Percentiles rank a stretch among this genome's conserved stretches.
phyloP scores from a whole-genome alignment of 2,888 invertebrate genomes.

The Crossocerus cetratus region DNA sequence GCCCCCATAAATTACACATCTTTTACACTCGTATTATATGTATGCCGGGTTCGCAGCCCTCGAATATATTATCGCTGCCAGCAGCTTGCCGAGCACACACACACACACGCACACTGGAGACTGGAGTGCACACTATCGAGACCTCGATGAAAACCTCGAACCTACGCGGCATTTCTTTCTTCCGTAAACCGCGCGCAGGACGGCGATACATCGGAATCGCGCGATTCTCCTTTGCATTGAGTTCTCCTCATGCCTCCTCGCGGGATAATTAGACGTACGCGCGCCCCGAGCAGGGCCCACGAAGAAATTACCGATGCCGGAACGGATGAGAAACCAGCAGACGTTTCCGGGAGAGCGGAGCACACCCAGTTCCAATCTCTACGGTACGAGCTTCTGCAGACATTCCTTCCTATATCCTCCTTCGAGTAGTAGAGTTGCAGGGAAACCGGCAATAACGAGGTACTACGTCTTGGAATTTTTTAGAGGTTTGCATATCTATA shows the following conservation, averaged over 20 bases:
- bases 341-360: slow-evolving; percentile 23
- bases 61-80: no score
- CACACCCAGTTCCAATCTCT: no score
- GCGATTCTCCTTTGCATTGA: slow-evolving; percentile 19
- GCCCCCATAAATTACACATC: slow-evolving; percentile 22
- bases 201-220: no score
- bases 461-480: no score
- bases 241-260: slow-evolving; percentile 26
- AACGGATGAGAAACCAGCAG: slow-evolving; percentile 22
- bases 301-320: slow-evolving; percentile 26
- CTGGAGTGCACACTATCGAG: no score
- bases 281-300: slow-evolving; percentile 21
- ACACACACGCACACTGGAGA: not conserved
- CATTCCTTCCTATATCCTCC: no score
- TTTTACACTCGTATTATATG: not conserved
- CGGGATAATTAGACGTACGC: slow-evolving; percentile 40
- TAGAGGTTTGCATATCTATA: no score
- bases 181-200: no score
- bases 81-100: not conserved
- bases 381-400: no score
- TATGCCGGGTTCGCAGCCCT: not conserved
- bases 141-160: not conserved
- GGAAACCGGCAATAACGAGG: no score
- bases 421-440: no score
- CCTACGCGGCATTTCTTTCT: slow-evolving; percentile 12